phyloP scores from a whole-genome alignment of 2,113 vertebrate species.

The Silurus meridionalis region DNA sequence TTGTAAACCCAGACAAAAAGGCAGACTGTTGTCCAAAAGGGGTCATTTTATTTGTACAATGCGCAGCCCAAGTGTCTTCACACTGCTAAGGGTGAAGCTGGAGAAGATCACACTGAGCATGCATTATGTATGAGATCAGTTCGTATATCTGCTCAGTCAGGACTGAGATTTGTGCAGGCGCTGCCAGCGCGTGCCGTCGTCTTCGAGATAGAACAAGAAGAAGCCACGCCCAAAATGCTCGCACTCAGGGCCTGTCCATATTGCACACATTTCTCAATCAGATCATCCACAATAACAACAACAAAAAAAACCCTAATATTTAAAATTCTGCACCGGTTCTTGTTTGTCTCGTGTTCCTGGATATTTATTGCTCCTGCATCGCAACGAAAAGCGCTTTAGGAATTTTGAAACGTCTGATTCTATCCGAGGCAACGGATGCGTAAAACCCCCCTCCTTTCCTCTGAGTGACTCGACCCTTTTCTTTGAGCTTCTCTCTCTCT shows the following conservation, averaged over 20 bases:
- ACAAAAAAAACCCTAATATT: not conserved
- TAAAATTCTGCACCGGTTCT: not conserved
- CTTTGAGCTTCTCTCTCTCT: slow-evolving; percentile 54
- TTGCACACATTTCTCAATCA: slow-evolving; percentile 23
- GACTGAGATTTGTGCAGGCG: not conserved
- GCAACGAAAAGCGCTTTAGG: slow-evolving; percentile 68
- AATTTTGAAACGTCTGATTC: slow-evolving; percentile 73
- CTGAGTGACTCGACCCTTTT: slow-evolving; percentile 77
- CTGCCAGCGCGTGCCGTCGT: slow-evolving; percentile 46
- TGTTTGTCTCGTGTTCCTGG: slow-evolving; percentile 49
- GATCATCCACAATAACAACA: not conserved
- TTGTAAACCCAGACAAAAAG: not conserved
- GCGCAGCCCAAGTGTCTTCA: not conserved
- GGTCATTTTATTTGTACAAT: not conserved
- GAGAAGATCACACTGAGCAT: not conserved
- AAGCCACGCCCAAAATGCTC: slow-evolving; percentile 74
- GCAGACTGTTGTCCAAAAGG: not conserved
- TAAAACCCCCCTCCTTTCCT: slow-evolving; percentile 62
- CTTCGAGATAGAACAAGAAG: slow-evolving; percentile 52
- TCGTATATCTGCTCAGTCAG: slow-evolving; percentile 1
- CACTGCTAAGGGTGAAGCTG: not conserved
- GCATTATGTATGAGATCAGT: not conserved
- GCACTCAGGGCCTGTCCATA: slow-evolving; percentile 49
- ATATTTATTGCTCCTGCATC: slow-evolving; percentile 66
- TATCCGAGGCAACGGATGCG: slow-evolving; percentile 73